Conservation (phyloP, 2,113 vertebrate species). For the Ancistrus triradiatus region DNA sequence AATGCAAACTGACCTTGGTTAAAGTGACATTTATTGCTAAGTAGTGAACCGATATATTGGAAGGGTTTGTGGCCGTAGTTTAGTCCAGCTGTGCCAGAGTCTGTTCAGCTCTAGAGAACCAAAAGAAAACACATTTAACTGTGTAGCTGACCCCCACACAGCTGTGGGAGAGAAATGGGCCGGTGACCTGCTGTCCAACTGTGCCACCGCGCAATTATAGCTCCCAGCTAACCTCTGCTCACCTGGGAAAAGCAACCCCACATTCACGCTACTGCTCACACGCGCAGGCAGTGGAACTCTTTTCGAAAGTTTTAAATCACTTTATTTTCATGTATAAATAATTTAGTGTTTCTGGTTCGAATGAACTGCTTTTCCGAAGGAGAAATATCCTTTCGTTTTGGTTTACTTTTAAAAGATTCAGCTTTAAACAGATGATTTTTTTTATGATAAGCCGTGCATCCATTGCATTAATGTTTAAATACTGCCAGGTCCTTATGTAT, state of each 20-base stretch:
- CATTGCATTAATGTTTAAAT: slow-evolving; percentile 9
- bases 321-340: slow-evolving; percentile 29
- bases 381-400: too few relatives aligned
- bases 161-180: slow-evolving; percentile 33
- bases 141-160: slow-evolving; percentile 61
- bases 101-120: slow-evolving; percentile 45
- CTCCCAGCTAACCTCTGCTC: slow-evolving; percentile 74
- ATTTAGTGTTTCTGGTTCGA: slow-evolving; percentile 9
- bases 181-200: slow-evolving; percentile 72
- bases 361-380: too few relatives aligned
- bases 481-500: slow-evolving; percentile 7
- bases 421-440: too few relatives aligned
- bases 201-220: slow-evolving; percentile 89
- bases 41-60: slow-evolving; percentile 3
- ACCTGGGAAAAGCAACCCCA: slow-evolving; percentile 53
- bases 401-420: too few relatives aligned
- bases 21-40: slow-evolving; percentile 24
- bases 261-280: slow-evolving; percentile 43
- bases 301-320: slow-evolving; percentile 28
- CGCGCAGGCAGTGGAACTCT: slow-evolving; percentile 11
- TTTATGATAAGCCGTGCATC: too few relatives aligned
- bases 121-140: slow-evolving; percentile 70
- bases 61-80: slow-evolving; percentile 32
- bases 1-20: too few relatives aligned
- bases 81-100: slow-evolving; percentile 45